Base-by-base conservation (phyloP, 2,113 vertebrate genomes). In the Sceloporus tristichus region DNA sequence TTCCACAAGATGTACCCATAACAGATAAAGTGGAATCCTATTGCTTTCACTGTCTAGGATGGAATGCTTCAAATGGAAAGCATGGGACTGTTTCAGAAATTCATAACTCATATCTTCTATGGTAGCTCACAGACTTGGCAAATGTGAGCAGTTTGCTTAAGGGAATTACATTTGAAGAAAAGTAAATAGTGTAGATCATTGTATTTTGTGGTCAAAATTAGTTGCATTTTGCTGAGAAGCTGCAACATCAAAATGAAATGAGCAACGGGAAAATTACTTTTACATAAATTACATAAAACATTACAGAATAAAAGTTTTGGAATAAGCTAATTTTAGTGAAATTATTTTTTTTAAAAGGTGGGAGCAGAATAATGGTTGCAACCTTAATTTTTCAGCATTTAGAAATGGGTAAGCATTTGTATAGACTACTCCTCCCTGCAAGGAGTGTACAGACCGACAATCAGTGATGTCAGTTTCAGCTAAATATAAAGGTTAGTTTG, bases 71-170 rank as follows among this genome's bases (percentile, higher is more conserved):
- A 48, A 48, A 48, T 48, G 48, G 27, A 8, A n/a, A 82, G 2
- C 0, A 66, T 1, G 81, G 0, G 65, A 56, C 1, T 16, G 66
- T 19, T 9, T 29, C 56, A 38, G 21, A 11, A 77, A 29, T n/a
- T 5, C 38, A 0, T 0, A 40, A 78, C 56, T 23, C 21, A 23
- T 71, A 19, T 2, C 6, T 11, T 48, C 18, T 10, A 48, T 79
- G 0, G 0, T 0, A 86, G 5, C 84, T 59, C 48, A 48, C 16
- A 14, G 1, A 1, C 53, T 0, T 5, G 0, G 23, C 65, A 19
- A 0, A 53, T 18, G 1, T 16, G 59, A 62, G 59, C 59, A 62
- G 18, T 19, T 19, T 62, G 11, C 18, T 62, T 48, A 48, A 48
- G 48, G 9, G 59, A 10, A 62, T 13, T 5, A 19, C 18, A 19